Evolutionary conservation across 2,797 vertebrate species (phyloP).

Genomic region (Eulemur rubriventer): DNA sequence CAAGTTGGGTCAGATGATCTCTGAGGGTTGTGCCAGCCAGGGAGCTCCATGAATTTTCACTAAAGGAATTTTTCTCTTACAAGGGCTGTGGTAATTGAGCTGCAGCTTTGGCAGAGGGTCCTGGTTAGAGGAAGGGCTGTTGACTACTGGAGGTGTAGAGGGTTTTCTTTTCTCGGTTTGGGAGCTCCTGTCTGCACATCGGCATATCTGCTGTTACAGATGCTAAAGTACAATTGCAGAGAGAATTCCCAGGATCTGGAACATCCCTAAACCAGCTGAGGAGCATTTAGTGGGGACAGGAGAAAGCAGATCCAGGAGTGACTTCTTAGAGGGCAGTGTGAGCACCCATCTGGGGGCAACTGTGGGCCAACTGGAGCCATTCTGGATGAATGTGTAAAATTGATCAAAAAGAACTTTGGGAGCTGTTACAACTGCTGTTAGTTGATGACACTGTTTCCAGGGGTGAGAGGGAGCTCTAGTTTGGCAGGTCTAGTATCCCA

Average conservation of each 20-base stretch:
- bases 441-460: neutral
- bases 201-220: neutral
- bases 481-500: neutral
- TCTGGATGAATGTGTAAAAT: neutral
- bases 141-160: neutral
- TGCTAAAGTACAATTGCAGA: neutral
- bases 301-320: neutral
- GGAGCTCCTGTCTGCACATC: neutral
- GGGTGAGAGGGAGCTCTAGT: neutral
- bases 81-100: neutral
- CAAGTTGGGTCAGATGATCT: neutral
- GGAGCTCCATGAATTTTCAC: neutral
- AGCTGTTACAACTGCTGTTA: neutral
- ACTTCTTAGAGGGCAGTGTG: neutral
- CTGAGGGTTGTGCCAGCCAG: neutral
- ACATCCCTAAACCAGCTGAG: rapidly evolving
- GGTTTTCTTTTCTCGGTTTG: neutral
- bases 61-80: neutral
- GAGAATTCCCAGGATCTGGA: neutral
- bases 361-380: neutral
- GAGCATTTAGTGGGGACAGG: neutral
- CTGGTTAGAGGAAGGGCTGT: too few relatives aligned
- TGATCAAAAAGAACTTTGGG: neutral
- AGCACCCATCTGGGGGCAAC: rapidly evolving
- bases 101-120: neutral